A percentile compares a stretch with the other conserved stretches of the same genome.
Conservation (phyloP, 2,113 vertebrate species). For the Phrynosoma blainvillii region DNA sequence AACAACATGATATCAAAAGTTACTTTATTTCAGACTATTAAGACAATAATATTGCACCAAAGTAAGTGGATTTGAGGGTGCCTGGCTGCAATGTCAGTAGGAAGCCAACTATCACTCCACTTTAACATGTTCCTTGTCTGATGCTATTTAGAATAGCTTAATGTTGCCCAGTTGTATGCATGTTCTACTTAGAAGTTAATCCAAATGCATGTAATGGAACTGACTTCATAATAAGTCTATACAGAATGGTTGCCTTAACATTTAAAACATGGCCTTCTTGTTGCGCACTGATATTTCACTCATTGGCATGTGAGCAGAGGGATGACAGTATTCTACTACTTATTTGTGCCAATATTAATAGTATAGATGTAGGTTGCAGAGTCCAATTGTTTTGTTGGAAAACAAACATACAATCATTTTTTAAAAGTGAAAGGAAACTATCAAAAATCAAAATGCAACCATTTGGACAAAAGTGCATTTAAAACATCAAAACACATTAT, state of each 20-base stretch:
- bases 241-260: not conserved
- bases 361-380: not conserved
- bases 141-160: rapidly evolving
- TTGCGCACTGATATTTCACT: rapidly evolving
- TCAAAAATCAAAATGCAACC: not conserved
- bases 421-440: not conserved
- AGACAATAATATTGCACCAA: not conserved
- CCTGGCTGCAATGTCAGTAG: not conserved
- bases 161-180: not conserved
- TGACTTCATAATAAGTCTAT: not conserved
- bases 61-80: not conserved
- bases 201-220: not conserved
- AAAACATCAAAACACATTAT: not conserved
- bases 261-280: not conserved
- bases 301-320: not conserved
- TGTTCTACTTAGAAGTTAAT: not conserved
- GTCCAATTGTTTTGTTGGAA: not conserved
- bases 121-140: not conserved
- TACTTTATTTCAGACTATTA: not conserved
- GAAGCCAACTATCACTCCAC: not conserved
- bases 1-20: not conserved
- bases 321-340: not conserved
- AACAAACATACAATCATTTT: not conserved
- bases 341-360: not conserved
- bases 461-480: not conserved